A percentile compares a stretch with the other conserved stretches of the same genome.
These are phyloP conservation scores for Actinopyga echinites DNA, from an alignment of 53 echinoderm and acorn worm species.

Conservation along the genomic window DNA sequence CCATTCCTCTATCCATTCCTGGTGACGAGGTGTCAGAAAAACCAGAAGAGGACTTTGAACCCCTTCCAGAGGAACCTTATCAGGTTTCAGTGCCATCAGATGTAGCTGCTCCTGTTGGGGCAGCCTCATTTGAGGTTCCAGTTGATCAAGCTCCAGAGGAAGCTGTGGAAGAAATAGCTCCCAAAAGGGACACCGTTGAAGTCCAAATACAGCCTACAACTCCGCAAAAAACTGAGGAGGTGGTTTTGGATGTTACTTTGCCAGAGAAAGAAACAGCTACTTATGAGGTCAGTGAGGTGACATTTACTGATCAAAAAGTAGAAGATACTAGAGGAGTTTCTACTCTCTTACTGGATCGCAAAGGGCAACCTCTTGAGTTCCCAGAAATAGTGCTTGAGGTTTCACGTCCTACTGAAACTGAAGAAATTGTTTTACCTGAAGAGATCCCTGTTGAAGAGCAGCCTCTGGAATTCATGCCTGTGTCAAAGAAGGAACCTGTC, in stretches of 20 bases:
- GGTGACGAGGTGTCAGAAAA: neutral
- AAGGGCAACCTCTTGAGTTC: conserved; percentile 37
- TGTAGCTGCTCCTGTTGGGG: neutral
- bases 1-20: neutral
- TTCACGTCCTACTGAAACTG: conserved; percentile 17
- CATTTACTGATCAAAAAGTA: neutral
- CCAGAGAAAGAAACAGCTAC: neutral
- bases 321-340: neutral
- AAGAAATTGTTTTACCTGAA: neutral
- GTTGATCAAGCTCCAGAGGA: conserved; percentile 13
- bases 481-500: neutral
- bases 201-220: conserved; percentile 9
- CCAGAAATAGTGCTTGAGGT: conserved; percentile 45
- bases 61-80: conserved; percentile 1
- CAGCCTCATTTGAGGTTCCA: neutral
- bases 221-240: neutral
- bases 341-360: conserved; percentile 14
- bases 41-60: neutral
- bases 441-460: conserved; percentile 2
- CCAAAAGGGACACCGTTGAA: conserved; percentile 10
- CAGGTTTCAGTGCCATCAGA: conserved; percentile 5
- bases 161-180: neutral
- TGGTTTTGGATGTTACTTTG: neutral
- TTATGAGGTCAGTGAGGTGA: neutral
- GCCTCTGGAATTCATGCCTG: neutral